A percentile compares a stretch with the other conserved stretches of the same genome.
Evolutionary conservation across 2,888 invertebrate genomes (phyloP).

Genomic region (Cordilura impudica): DNA sequence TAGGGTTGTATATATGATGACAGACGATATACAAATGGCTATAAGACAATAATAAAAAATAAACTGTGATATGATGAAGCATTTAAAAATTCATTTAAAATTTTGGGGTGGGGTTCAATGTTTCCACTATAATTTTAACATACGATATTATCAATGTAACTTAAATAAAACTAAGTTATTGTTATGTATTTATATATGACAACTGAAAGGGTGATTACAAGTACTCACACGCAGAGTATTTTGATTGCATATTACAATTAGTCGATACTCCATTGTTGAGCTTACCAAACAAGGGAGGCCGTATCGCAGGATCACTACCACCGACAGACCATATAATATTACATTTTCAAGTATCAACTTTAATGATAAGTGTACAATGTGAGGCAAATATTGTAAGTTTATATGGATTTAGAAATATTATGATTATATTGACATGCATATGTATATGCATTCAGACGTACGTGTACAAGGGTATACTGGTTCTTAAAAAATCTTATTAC

Average conservation of each 20-base stretch:
- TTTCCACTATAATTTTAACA: background rate
- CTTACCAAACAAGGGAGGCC: background rate
- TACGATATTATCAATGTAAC: constrained; percentile 38
- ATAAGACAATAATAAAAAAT: constrained; percentile 26
- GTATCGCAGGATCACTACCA: background rate
- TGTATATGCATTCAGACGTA: too few species aligned
- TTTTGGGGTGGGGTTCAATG: constrained; percentile 18
- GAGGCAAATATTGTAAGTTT: background rate
- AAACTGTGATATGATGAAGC: constrained; percentile 4
- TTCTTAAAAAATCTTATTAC: too few species aligned
- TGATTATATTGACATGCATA: too few species aligned
- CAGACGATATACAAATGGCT: constrained; percentile 37
- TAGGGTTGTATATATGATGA: constrained; percentile 34
- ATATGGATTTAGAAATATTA: background rate
- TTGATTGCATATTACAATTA: constrained; percentile 40
- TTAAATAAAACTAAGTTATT: constrained; percentile 51
- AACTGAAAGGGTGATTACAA: constrained; percentile 41
- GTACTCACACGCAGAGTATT: constrained; percentile 15
- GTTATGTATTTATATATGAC: constrained; percentile 43
- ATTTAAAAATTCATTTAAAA: constrained; percentile 25
- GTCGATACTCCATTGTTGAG: constrained; percentile 24
- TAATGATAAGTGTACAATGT: background rate
- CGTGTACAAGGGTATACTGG: too few species aligned
- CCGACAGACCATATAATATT: constrained; percentile 29
- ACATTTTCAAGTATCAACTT: constrained; percentile 18